Evolutionary conservation across 2,888 invertebrate genomes (phyloP), one percentile per base, ranked within the genome.

Genomic region (Pedicia rivosa): DNA sequence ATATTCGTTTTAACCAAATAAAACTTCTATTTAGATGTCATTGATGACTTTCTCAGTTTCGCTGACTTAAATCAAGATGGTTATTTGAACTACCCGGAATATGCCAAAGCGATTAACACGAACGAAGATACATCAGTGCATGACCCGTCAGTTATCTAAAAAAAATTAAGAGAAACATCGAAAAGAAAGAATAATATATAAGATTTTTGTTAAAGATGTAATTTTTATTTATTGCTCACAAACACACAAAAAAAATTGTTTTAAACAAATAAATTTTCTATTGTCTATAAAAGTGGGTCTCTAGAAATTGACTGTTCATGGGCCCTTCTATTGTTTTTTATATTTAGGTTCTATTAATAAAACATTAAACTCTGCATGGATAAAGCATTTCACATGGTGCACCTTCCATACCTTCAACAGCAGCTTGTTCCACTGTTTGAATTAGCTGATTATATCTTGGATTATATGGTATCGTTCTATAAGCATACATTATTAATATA

Each of bases 41-140:
- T 92, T 27, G 92, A 92, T 55, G 74, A 75, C 46, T 86, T 91
- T 8, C 59, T 92, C 25, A 66, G 68, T 39, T 76, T 80, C 42
- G 90, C 91, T 49, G 92, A 94, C 56, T 63, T 71, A 1, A 78
- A 92, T 54, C 72, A 76, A 26, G 90, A 92, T 51, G 92, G 92
- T 0, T 84, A 71, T 53, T 63, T 92, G 24, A 86, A 79, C 41
- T 92, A 91, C 54, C 67, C 78, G 0, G 92, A 94, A 55, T 84
- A 78, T 51, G 70, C 69, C 2, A 56, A 55, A 40, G 60, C 61
- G 10, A 46, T 49, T 5, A 39, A 41, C 30, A 44, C 46, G 19
- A 45, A 43, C 7, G 12, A 35, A 13, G 38, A 38, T 14, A 25
- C 25, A 29, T 10, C 25, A n/a, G n/a, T n/a, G n/a, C n/a, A n/a